Conservation (phyloP, 2,888 invertebrate species). For the Cataglyphis altisquamis region DNA sequence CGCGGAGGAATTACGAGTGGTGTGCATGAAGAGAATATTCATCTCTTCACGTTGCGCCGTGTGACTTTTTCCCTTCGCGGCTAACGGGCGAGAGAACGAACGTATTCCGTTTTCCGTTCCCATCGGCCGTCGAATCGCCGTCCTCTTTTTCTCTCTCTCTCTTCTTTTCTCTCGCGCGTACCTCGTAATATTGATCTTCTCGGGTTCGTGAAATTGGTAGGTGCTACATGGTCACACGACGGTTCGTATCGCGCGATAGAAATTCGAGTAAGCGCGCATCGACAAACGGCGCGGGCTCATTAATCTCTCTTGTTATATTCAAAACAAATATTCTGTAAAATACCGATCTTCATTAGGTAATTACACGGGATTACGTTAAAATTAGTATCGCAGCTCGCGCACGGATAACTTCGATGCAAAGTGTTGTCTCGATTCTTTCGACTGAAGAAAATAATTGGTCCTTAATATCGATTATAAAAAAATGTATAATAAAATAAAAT, state of each 20-base stretch:
- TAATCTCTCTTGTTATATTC: neutral
- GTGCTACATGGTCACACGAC: constrained; percentile 38
- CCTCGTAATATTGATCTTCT: constrained; percentile 65
- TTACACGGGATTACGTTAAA: neutral
- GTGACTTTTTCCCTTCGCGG: constrained; percentile 48
- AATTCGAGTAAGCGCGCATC: constrained; percentile 60
- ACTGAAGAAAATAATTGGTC: neutral
- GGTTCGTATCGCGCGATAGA: constrained; percentile 47
- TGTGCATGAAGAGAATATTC: constrained; percentile 48
- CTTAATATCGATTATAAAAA: neutral
- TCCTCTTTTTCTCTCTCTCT: neutral
- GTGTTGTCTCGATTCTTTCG: neutral
- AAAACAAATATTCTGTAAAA: neutral
- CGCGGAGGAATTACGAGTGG: constrained; percentile 42
- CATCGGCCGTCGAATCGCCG: constrained; percentile 35
- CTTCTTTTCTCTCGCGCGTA: constrained; percentile 13
- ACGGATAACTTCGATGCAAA: neutral
- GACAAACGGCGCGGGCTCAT: constrained; percentile 15
- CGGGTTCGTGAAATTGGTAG: constrained; percentile 64
- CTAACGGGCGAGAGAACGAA: constrained; percentile 42
- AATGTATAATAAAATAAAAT: neutral
- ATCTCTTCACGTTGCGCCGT: constrained; percentile 25
- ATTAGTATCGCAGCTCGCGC: neutral
- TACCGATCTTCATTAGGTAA: neutral
- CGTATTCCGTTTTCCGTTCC: constrained; percentile 60